A percentile compares a stretch with the other conserved stretches of the same genome.
Evolutionary conservation across 2,888 invertebrate species (phyloP).

Genomic region (Agrochola macilenta): DNA sequence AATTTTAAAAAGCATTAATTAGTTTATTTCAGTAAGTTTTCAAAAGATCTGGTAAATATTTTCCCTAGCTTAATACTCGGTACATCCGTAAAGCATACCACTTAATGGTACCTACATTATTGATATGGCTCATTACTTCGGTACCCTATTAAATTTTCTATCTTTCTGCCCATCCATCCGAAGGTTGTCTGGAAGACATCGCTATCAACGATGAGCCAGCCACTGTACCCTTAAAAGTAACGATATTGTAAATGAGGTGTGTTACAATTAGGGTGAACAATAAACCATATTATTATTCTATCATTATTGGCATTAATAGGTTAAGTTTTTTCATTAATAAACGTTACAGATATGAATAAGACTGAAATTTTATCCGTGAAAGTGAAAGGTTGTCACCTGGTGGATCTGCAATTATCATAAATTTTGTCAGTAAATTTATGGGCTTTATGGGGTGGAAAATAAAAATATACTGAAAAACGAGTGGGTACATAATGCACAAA

Average conservation of each 20-base stretch:
- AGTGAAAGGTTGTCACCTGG: background rate
- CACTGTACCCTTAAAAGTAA: conserved; percentile 13
- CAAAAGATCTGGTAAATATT: background rate
- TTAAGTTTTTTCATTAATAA: background rate
- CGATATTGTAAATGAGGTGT: background rate
- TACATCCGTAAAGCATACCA: background rate
- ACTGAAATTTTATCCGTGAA: background rate
- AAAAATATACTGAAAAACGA: background rate
- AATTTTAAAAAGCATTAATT: background rate
- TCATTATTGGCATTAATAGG: background rate
- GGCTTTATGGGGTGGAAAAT: background rate
- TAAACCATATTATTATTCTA: background rate
- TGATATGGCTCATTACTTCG: conserved; percentile 12
- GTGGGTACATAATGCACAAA: background rate
- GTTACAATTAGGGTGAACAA: background rate
- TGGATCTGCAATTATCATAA: background rate
- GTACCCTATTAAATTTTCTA: conserved; percentile 13
- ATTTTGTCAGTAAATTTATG: background rate
- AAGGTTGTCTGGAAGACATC: conserved; percentile 23
- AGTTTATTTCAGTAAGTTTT: background rate
- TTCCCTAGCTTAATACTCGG: background rate
- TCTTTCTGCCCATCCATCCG: conserved; percentile 5
- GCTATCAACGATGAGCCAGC: background rate
- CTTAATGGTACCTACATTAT: background rate
- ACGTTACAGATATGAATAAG: background rate